These are phyloP conservation scores for Coenobita brevimanus DNA, from an alignment of 1,140 invertebrate genomes.

Conservation along the genomic window DNA sequence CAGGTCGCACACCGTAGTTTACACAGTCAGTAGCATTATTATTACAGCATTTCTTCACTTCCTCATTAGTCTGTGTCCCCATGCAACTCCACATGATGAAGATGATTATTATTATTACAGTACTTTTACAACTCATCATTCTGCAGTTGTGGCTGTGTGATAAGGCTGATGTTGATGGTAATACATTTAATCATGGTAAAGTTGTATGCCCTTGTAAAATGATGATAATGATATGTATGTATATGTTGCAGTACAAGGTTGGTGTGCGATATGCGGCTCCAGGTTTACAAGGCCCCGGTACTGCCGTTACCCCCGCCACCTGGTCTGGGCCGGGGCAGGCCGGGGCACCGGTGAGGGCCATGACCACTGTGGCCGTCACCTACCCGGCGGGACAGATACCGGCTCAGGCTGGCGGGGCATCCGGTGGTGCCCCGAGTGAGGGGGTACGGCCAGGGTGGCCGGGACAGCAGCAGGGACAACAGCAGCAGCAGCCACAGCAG, in stretches of 20 bases:
- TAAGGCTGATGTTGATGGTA: too few species aligned
- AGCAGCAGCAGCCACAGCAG: conserved; percentile 23
- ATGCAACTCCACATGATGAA: too few species aligned
- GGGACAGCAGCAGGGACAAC: conserved; percentile 51
- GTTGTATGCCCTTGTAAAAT: too few species aligned
- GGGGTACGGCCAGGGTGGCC: conserved; percentile 42
- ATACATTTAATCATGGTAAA: too few species aligned
- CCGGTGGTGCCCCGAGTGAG: conserved; percentile 21
- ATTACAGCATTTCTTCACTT: too few species aligned
- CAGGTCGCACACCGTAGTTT: too few species aligned
- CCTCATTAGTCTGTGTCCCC: too few species aligned
- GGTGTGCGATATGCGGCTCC: conserved; percentile 39
- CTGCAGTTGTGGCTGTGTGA: too few species aligned
- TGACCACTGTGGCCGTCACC: conserved; percentile 39
- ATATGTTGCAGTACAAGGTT: conserved; percentile 38
- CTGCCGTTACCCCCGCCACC: conserved; percentile 11
- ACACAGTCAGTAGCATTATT: too few species aligned
- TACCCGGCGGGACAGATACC: conserved; percentile 48
- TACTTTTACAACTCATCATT: too few species aligned
- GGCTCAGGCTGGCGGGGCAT: conserved; percentile 33
- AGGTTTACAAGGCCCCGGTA: neutral
- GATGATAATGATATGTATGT: neutral
- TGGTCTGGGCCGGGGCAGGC: conserved; percentile 25
- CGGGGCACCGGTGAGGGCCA: conserved; percentile 19
- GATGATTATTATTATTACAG: too few species aligned